A percentile compares a stretch with the other conserved stretches of the same genome.
phyloP scores from a whole-genome alignment of 2,797 vertebrate species.

The Enteromius treurensis region DNA sequence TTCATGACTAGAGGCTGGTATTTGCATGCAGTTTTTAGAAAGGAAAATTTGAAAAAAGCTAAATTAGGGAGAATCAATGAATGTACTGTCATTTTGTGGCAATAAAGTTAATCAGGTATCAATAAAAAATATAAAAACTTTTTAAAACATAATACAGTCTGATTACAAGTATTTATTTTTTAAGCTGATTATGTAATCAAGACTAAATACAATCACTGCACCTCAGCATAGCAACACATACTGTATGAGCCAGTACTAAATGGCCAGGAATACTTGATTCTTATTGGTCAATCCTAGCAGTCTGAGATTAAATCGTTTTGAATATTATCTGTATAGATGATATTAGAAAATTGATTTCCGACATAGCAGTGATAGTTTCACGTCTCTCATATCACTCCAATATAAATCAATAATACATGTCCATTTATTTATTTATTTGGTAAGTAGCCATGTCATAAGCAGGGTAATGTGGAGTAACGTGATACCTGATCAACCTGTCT shows the following conservation, averaged over 20 bases:
- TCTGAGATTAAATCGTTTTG: background rate
- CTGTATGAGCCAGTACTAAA: background rate
- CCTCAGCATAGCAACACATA: background rate
- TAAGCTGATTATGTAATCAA: background rate
- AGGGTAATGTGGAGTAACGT: slow-evolving; percentile 4
- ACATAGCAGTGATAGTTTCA: background rate
- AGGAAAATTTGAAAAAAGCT: background rate
- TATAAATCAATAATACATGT: slow-evolving; percentile 14
- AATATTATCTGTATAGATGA: background rate
- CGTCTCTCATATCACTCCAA: background rate
- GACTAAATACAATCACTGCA: background rate
- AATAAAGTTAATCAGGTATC: background rate
- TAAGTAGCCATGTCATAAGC: slow-evolving; percentile 12
- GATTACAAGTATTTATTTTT: background rate
- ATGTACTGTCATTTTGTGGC: background rate
- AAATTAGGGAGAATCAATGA: background rate
- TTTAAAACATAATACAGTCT: background rate
- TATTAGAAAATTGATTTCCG: background rate
- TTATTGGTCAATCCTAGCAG: background rate
- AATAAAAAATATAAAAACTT: background rate
- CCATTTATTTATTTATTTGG: slow-evolving; percentile 14
- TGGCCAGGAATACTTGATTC: background rate
- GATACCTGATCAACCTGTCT: slow-evolving; percentile 4
- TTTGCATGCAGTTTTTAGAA: background rate
- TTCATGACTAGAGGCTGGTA: background rate